Base-by-base conservation (phyloP, 2,113 vertebrate species). In the Nerophis lumbriciformis region DNA sequence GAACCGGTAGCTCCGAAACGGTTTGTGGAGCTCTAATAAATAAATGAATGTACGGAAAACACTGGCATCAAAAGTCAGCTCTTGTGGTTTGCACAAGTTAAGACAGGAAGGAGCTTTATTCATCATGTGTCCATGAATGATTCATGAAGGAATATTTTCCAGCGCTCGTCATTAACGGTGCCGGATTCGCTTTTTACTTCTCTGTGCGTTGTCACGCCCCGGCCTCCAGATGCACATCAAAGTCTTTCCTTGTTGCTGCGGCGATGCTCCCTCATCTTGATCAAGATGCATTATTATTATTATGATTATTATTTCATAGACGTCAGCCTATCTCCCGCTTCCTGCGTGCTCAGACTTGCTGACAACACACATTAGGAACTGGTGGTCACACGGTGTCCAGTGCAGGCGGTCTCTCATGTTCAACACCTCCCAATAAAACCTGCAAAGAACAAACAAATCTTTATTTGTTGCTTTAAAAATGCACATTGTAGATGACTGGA, bases 141-240 rank as follows among this genome's bases (percentile, higher is more conserved):
- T 83, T 88, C 67, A 83, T 81, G 52, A 77, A 66, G 5, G 39
- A 71, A 55, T 66, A 58, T 75, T 82, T 62, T 53, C 79, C 67
- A 63, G 50, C 62, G 54, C 39, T 66, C 74, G 61, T 70, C 71
- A 78, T 74, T 79, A 71, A 61, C 47, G 15, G 13, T 57, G 19
- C 51, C 55, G 72, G 61, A 21, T 78, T 66, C 69, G 77, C 10
- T 44, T 66, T 71, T 63, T 53, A 64, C 28, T 56, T 67, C 4
- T 59, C 61, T 21, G 56, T 77, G 67, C 65, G 11, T 21, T 68
- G 60, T 66, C 56, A 75, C 65, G 68, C 68, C 63, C 4, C 51
- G 50, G 55, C 52, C 58, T 56, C 60, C 58, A 69, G 49, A 62
- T 66, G 11, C 11, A 71, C 50, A 69, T 69, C 50, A 75, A 76